phyloP scores from a whole-genome alignment of 2,797 vertebrate species.

The Perodicticus potto region DNA sequence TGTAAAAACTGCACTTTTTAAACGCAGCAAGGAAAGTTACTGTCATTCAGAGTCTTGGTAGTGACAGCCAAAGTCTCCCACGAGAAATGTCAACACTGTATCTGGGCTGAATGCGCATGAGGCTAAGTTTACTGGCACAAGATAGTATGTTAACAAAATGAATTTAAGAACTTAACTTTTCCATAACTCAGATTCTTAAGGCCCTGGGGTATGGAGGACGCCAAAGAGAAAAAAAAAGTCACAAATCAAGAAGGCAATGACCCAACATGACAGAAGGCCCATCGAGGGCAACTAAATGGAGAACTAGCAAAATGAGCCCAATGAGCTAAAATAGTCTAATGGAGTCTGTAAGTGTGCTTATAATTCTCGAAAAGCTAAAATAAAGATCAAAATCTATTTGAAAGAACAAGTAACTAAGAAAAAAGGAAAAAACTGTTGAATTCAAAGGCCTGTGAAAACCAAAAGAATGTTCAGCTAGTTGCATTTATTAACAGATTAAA shows the following conservation, averaged over 20 bases:
- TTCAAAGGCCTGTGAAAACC: not conserved
- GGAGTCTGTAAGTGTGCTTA: not conserved
- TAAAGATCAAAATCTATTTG: not conserved
- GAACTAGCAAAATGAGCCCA: not conserved
- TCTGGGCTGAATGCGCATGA: not conserved
- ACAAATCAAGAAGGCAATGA: slow-evolving; percentile 3
- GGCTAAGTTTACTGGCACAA: not conserved
- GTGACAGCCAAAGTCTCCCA: not conserved
- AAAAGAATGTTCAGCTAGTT: not conserved
- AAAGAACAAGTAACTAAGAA: slow-evolving; percentile 3
- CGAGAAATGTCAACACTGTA: not conserved
- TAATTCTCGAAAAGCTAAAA: not conserved
- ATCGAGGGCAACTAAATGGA: not conserved
- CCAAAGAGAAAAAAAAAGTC: not conserved
- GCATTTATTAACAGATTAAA: not conserved
- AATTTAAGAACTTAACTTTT: not conserved
- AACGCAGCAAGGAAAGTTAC: not conserved
- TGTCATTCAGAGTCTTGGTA: not conserved
- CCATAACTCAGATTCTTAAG: not conserved
- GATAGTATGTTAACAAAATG: not conserved
- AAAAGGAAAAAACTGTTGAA: not conserved
- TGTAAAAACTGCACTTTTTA: not conserved
- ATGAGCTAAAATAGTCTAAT: not conserved
- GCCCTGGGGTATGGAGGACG: not conserved
- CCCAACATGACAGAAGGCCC: not conserved